Conservation (phyloP, 2,113 vertebrate species). For the Trachemys scripta region DNA sequence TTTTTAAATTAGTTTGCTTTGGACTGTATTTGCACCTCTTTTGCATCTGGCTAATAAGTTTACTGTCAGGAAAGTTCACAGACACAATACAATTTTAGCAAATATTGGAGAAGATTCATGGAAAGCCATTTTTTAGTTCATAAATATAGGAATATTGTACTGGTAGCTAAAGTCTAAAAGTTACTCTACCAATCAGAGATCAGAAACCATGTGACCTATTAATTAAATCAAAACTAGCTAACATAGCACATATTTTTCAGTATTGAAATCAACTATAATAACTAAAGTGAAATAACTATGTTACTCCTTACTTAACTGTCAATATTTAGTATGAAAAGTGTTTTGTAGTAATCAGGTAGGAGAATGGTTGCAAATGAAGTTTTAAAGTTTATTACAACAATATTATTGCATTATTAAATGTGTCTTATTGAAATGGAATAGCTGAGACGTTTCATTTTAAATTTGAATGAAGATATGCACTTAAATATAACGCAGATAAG, state of each 20-base stretch:
- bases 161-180: constrained; percentile 22
- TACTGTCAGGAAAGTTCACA: constrained; percentile 35
- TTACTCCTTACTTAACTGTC: not conserved
- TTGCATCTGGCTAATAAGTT: constrained; percentile 59
- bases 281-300: not conserved
- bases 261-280: not conserved
- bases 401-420: not conserved
- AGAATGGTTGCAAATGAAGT: constrained; percentile 19
- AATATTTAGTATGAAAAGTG: not conserved
- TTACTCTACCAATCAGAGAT: not conserved
- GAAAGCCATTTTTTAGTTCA: constrained; percentile 48
- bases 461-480: not conserved
- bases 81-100: not conserved
- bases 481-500: not conserved
- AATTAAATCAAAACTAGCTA: constrained; percentile 10
- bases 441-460: not conserved
- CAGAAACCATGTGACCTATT: not conserved
- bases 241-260: not conserved
- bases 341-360: not conserved
- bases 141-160: constrained; percentile 43
- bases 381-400: not conserved
- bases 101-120: constrained; percentile 19
- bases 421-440: not conserved
- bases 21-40: constrained; percentile 53
- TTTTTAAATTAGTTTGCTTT: constrained; percentile 46